Evolutionary conservation across 2,797 vertebrate genomes (phyloP), one percentile per base, ranked within the genome.

Genomic region (Siniperca scherzeri): DNA sequence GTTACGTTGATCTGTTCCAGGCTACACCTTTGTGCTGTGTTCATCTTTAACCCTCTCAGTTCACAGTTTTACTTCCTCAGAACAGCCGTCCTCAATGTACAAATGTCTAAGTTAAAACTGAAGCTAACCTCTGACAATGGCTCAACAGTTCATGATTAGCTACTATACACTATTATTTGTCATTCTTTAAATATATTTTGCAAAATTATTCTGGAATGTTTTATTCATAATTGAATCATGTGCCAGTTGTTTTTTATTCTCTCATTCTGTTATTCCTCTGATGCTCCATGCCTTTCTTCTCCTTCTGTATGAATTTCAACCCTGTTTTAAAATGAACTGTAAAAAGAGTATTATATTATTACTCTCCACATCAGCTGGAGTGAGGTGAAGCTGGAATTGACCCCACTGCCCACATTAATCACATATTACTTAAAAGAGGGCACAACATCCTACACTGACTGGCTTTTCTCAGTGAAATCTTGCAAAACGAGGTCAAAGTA

Each of bases 1-100:
- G n/a, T 82, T 72, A 70, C 55, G 48, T 57, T 81, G 50, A 59
- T 73, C 64, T 50, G 27, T 44, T 27, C 66, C 80, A 77, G 70
- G 52, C 73, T 73, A 69, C 74, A 81, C 76, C 72, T 70, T 60
- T 68, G n/a, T 33, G 36, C 70, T 55, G 67, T 38, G 33, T 50
- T 13, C 16, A 42, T 40, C 22, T 66, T 84, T 80, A 80, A 74
- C 46, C 50, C 52, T 22, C 25, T 65, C 53, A 14, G 3, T 2
- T 46, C 30, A 56, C 25, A 12, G 13, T 55, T 16, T 17, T n/a
- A 61, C 38, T 6, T 69, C 50, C 19, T 77, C 52, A 30, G 2
- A 42, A 4, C 12, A 61, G 25, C 5, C 11, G 11, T 13, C 21
- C 13, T 64, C 11, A 27, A 11, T 40, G 44, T 70, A 42, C 52